A percentile compares a stretch with the other conserved stretches of the same genome.
These are phyloP conservation scores for Hapalemur alaotrensis DNA, from an alignment of 2,797 vertebrate species.

Conservation along the genomic window DNA sequence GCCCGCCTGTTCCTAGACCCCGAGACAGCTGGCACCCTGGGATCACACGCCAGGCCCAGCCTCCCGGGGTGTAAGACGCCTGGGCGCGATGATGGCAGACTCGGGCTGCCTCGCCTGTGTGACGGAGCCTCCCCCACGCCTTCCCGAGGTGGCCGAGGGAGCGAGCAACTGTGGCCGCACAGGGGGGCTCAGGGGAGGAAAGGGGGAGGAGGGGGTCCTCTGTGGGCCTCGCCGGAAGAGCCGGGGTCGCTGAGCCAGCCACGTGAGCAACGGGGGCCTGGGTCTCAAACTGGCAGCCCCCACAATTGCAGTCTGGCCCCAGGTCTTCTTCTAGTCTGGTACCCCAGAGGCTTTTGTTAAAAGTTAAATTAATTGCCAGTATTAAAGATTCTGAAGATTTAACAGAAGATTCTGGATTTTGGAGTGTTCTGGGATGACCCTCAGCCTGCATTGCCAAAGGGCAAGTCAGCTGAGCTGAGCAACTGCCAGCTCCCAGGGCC, in stretches of 20 bases:
- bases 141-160: background rate
- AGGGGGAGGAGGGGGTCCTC: background rate
- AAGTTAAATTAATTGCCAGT: background rate
- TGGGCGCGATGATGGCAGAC: background rate
- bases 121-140: background rate
- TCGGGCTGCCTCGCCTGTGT: background rate
- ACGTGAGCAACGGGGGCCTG: background rate
- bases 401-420: background rate
- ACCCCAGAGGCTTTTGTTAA: background rate
- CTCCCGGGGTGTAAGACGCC: background rate
- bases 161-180: background rate
- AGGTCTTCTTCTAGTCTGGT: background rate
- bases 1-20: background rate
- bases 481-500: background rate
- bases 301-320: background rate
- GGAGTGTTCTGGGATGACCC: background rate
- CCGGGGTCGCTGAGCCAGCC: background rate
- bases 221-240: accelerated
- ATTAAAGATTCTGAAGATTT: background rate
- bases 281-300: background rate
- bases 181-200: background rate
- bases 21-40: background rate
- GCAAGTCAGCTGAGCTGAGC: background rate
- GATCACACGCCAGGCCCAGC: background rate
- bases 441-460: background rate